A percentile compares a stretch with the other conserved stretches of the same genome.
Conservation (phyloP, 2,797 vertebrate genomes). For the Balearica regulorum region DNA sequence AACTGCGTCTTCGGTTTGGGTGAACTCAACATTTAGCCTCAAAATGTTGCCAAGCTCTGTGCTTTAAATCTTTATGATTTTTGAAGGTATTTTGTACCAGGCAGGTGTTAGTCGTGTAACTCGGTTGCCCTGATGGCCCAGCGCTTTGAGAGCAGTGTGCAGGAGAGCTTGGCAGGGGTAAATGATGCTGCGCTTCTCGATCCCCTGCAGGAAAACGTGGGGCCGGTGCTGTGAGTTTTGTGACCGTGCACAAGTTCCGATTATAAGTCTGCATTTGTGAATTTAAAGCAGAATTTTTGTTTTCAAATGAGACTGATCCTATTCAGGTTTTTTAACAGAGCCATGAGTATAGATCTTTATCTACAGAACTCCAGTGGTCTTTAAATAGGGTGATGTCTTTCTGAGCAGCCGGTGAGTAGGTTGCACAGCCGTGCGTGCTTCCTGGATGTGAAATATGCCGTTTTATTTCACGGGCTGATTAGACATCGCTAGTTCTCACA, state of each 20-base stretch:
- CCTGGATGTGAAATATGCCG: not conserved
- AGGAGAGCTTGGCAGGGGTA: not conserved
- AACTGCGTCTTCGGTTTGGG: not conserved
- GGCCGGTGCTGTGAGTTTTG: not conserved
- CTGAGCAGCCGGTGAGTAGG: conserved; percentile 47
- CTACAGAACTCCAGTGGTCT: not conserved
- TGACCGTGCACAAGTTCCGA: not conserved
- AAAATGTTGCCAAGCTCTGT: not conserved
- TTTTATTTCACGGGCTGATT: not conserved
- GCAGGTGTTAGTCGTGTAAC: not conserved
- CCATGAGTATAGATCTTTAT: not conserved
- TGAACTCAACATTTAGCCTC: not conserved
- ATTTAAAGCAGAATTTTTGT: not conserved
- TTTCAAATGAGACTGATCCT: accelerated
- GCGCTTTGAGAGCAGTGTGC: accelerated
- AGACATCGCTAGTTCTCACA: not conserved
- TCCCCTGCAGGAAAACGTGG: not conserved
- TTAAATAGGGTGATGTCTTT: not conserved
- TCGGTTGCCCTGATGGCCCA: accelerated
- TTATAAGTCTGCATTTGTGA: not conserved
- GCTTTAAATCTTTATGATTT: not conserved
- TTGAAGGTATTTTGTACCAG: accelerated
- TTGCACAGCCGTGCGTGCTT: not conserved
- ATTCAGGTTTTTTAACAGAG: accelerated
- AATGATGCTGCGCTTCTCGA: accelerated